Conservation (phyloP, 1,140 invertebrate genomes). For the Meloidogyne hapla region DNA sequence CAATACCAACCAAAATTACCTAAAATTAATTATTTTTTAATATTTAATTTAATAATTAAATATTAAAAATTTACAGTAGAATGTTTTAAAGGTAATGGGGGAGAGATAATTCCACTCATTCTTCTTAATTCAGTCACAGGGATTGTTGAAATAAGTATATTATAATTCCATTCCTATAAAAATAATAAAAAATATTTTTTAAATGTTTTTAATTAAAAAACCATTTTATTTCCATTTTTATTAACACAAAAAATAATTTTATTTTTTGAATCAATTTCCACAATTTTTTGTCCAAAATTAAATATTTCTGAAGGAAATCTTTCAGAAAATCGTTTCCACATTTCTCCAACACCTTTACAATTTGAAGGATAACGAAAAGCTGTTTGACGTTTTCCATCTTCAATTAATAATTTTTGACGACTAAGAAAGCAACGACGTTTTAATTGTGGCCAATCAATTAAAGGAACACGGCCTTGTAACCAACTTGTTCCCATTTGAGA, state of each 20-base stretch:
- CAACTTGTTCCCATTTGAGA: conserved; percentile 41
- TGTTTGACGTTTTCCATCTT: conserved; percentile 25
- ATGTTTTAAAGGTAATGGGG: conserved; percentile 31
- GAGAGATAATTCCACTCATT: conserved; percentile 17
- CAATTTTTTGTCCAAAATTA: conserved; percentile 34
- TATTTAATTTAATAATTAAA: neutral
- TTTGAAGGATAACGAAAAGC: conserved; percentile 44
- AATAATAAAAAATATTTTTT: neutral
- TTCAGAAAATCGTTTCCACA: conserved; percentile 37
- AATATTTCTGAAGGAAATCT: conserved; percentile 32
- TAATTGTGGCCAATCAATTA: conserved; percentile 30
- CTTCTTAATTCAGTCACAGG: conserved; percentile 35
- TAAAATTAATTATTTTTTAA: neutral
- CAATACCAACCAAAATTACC: conserved; percentile 45
- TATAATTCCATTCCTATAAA: conserved; percentile 25
- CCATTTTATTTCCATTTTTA: neutral
- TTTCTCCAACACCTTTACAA: conserved; percentile 43
- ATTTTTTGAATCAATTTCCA: conserved; percentile 29
- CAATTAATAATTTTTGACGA: conserved; percentile 20
- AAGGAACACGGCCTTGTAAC: conserved; percentile 46
- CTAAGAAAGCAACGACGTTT: conserved; percentile 13
- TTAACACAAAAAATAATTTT: conserved; percentile 7
- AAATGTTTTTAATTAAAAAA: neutral
- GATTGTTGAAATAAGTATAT: conserved; percentile 44
- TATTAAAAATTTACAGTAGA: conserved; percentile 34